These are phyloP conservation scores for Clarias laeviceps DNA, from an alignment of 2,797 vertebrate genomes.

Conservation along the genomic window DNA sequence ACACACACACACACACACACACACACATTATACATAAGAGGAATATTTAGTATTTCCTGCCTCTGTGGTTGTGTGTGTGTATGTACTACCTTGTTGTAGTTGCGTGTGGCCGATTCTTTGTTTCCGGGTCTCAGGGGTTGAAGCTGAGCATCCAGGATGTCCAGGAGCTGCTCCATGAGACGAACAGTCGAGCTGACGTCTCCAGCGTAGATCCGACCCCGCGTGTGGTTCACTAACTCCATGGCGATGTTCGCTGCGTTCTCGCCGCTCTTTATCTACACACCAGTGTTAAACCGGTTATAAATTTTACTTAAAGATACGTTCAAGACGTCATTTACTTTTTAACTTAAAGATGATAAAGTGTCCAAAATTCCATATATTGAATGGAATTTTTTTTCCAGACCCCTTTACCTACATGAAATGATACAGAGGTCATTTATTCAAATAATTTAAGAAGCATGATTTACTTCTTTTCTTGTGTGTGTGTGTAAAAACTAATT, in stretches of 20 bases:
- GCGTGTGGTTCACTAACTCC: slow-evolving; percentile 90
- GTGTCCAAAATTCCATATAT: too few relatives aligned
- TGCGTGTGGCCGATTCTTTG: slow-evolving; percentile 87
- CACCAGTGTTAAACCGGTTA: background rate
- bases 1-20: slow-evolving; percentile 43
- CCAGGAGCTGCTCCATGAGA: slow-evolving; percentile 91
- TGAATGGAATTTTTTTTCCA: too few relatives aligned
- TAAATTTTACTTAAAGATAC: background rate
- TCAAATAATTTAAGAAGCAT: too few relatives aligned
- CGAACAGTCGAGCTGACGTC: slow-evolving; percentile 92
- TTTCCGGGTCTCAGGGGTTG: slow-evolving; percentile 89
- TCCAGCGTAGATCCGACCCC: slow-evolving; percentile 89
- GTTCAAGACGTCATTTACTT: too few relatives aligned
- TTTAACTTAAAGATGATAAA: too few relatives aligned
- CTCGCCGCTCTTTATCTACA: slow-evolving; percentile 92
- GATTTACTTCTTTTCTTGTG: too few relatives aligned
- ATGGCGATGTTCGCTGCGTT: slow-evolving; percentile 92
- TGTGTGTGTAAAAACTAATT: too few relatives aligned
- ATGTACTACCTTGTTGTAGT: slow-evolving; percentile 87
- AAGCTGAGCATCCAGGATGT: slow-evolving; percentile 92
- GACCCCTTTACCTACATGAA: background rate
- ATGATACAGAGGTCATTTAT: background rate
- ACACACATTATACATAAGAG: slow-evolving; percentile 14
- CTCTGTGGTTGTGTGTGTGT: background rate
- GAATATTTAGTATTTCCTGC: background rate